phyloP scores from a whole-genome alignment of 2,113 vertebrate species.

The Mus spicilegus region DNA sequence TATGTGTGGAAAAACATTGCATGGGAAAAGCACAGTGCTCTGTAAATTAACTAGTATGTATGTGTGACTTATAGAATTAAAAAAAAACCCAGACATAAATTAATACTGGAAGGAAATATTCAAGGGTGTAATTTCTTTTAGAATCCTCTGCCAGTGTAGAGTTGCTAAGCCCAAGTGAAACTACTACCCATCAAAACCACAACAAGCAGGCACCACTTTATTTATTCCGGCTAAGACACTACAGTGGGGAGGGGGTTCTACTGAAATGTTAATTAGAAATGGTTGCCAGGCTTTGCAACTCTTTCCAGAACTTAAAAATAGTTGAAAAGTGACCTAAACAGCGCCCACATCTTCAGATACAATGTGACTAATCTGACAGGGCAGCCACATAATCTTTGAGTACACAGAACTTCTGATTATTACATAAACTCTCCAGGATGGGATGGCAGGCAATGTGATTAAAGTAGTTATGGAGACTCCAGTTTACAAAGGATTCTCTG shows the following conservation, averaged over 20 bases:
- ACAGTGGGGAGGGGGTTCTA: background rate
- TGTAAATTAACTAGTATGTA: background rate
- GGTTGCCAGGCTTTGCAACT: slow-evolving; percentile 43
- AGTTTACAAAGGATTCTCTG: slow-evolving; percentile 62
- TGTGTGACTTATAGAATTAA: background rate
- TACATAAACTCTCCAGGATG: slow-evolving; percentile 39
- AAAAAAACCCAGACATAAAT: background rate
- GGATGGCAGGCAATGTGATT: background rate
- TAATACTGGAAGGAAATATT: background rate
- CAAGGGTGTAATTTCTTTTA: background rate
- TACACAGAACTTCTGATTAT: slow-evolving; percentile 17
- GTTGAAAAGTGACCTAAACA: slow-evolving; percentile 1
- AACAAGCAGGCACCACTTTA: background rate
- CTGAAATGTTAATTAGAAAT: slow-evolving; percentile 68
- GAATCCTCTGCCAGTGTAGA: background rate
- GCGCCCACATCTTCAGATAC: slow-evolving; percentile 26
- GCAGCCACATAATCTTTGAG: background rate
- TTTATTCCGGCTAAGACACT: slow-evolving; percentile 67
- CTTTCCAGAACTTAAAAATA: slow-evolving; percentile 29
- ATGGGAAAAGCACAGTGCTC: slow-evolving; percentile 52
- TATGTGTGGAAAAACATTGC: slow-evolving; percentile 66
- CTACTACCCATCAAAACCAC: background rate
- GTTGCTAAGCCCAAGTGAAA: slow-evolving; percentile 42
- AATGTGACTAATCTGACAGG: background rate
- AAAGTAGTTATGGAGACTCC: slow-evolving; percentile 55